Base-by-base conservation (phyloP, 1,140 invertebrate species). In the Atopsyche davidsoni region DNA sequence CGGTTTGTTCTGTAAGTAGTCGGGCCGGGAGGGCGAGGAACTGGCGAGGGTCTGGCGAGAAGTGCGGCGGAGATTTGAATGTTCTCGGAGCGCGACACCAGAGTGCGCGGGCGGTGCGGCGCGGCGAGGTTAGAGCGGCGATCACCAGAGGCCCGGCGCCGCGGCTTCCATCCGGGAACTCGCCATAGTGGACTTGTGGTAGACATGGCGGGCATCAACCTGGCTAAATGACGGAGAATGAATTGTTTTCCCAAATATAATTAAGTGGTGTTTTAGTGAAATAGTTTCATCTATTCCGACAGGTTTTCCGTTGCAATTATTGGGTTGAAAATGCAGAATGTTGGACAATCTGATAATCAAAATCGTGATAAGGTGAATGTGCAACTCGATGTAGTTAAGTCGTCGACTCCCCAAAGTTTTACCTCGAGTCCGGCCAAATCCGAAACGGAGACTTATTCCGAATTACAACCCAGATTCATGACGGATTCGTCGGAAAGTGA, bases 401-500 rank as follows among this genome's bases (percentile, higher is more conserved):
- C 68, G 65, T 72, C 69, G 66, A 73, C 70, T 72, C 68, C 68
- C 69, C 68, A 70, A 62, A 73, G 70, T 73, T 70, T 67, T 65
- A 69, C 69, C 67, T 72, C 68, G 58, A 73, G 69, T 72, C 82
- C 82, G 65, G 81, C 80, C 63, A 84, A 85, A 75, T 85, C 82
- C 65, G 82, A 85, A 78, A 83, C 80, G 67, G 82, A 86, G 75
- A 84, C 81, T 67, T 82, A 83, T 75, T 80, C 82, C 63, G 82
- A 84, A 74, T 68, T 68, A 55, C 82, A 83, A 72, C 81, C 85
- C 59, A 82, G 81, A 79, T 88, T 85, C 80, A 85, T 87, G 79
- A 85, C 86, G 72, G 88, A 91, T 77, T 82, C 88, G 70, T 92
- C 88, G 59, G 88, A 89, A 76, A 92, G 88, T 69, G 89, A 92